Base-by-base conservation (phyloP, 2,797 vertebrate species). In the Poecilia wingei region DNA sequence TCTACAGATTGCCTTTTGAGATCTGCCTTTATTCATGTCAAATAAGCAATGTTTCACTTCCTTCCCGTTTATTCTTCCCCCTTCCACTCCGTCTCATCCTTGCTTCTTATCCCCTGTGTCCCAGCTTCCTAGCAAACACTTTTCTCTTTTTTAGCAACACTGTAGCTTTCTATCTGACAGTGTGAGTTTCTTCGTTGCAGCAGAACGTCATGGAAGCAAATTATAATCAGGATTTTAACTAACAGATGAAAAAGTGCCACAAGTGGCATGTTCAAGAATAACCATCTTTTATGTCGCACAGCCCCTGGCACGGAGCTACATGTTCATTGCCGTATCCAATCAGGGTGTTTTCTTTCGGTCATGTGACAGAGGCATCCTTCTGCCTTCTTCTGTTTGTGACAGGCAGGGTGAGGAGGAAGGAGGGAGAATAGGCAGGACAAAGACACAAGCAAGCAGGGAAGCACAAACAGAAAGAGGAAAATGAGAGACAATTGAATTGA, bases 21-120 rank as follows among this genome's bases (percentile, higher is more conserved):
- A 53, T 74, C 72, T 64, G 76, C 70, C 45, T 77, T 85, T 88
- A 88, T 92, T 88, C 57, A 78, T 86, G 72, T 79, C 79, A 79
- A 61, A 57, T 68, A 22, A 39, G 45, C 71, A 76, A 68, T 72
- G 73, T 75, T 78, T 59, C 16, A 33, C 74, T 80, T 79, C 75
- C 74, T 81, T 72, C 13, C 36, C 72, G 28, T 20, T 74, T 77
- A 43, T 25, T 49, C 76, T 73, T 45, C 36, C 22, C 77, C 77
- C 9, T 79, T 41, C 33, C 81, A 43, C 69, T 31, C 39, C n/a
- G 47, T 83, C 69, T 80, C 55, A 70, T 77, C 36, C 14, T 3
- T 74, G 41, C 20, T n/a, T 66, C 72, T 74, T 76, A 20, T 75
- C 76, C 66, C 77, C 72, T 36, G 10, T 55, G 76, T 68, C 72